A percentile compares a stretch with the other conserved stretches of the same genome.
phyloP scores from a whole-genome alignment of 1,140 invertebrate species.

The Coptotermes formosanus region DNA sequence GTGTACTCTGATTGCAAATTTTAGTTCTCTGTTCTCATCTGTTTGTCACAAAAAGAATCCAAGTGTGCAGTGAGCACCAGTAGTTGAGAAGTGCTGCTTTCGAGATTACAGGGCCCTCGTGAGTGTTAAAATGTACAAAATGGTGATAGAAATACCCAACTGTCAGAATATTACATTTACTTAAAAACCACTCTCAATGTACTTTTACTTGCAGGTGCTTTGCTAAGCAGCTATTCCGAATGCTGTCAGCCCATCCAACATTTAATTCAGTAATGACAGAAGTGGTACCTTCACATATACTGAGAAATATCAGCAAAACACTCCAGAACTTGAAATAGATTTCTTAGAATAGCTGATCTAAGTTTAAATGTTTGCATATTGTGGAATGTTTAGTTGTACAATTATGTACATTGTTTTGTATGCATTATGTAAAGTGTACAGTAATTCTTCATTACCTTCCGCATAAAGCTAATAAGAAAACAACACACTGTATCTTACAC shows the following conservation, averaged over 20 bases:
- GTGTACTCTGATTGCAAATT: too few relatives aligned
- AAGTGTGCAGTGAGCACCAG: too few relatives aligned
- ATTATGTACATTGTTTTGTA: background rate
- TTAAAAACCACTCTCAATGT: constrained; percentile 11
- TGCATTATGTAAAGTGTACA: background rate
- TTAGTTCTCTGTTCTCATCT: too few relatives aligned
- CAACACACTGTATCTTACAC: too few relatives aligned
- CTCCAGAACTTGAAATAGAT: constrained; percentile 55
- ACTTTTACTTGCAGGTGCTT: constrained; percentile 55
- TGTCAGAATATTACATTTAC: background rate
- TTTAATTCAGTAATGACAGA: constrained; percentile 64
- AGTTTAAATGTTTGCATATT: background rate
- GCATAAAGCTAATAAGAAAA: background rate
- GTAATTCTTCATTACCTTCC: background rate
- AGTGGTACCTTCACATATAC: constrained; percentile 61
- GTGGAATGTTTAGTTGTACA: background rate
- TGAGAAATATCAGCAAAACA: constrained; percentile 67
- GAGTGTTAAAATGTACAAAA: too few relatives aligned
- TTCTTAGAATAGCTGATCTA: background rate
- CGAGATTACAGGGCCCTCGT: too few relatives aligned
- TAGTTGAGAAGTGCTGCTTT: too few relatives aligned
- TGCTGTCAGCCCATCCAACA: constrained; percentile 57
- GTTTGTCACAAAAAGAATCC: too few relatives aligned
- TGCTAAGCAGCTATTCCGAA: constrained; percentile 64
- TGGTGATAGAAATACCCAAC: too few relatives aligned